Evolutionary conservation across 2,888 invertebrate genomes (phyloP).

Genomic region (Leptura quadrifasciata): DNA sequence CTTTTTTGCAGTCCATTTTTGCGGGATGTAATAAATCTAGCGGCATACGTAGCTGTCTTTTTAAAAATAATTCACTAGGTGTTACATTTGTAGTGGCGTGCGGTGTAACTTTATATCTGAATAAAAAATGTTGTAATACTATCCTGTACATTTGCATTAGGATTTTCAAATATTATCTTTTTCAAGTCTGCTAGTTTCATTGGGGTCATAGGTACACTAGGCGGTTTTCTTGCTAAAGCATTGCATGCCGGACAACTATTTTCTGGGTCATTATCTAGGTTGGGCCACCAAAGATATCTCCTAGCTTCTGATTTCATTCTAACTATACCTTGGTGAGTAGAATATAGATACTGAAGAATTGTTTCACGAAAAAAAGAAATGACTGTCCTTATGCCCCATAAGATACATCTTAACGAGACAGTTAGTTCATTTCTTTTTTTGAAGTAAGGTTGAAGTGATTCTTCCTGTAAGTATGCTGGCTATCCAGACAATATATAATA

Average conservation of each 20-base stretch:
- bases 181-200: neutral
- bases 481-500: neutral
- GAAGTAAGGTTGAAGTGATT: too few species aligned
- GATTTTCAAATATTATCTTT: too few species aligned
- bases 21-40: too few species aligned
- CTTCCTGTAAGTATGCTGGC: neutral
- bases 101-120: too few species aligned
- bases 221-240: neutral
- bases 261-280: too few species aligned
- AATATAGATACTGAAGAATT: too few species aligned
- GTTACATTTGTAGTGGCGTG: neutral
- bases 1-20: neutral
- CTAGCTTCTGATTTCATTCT: neutral
- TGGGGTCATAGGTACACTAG: neutral
- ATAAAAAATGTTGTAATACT: too few species aligned
- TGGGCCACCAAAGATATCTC: neutral
- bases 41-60: too few species aligned
- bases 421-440: neutral
- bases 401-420: neutral
- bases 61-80: neutral
- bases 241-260: neutral
- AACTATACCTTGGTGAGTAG: neutral
- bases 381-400: too few species aligned
- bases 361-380: neutral
- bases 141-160: too few species aligned